Evolutionary conservation across 2,888 invertebrate species (phyloP), one percentile per base, ranked within the genome.

Genomic region (Oscheius sp.): DNA sequence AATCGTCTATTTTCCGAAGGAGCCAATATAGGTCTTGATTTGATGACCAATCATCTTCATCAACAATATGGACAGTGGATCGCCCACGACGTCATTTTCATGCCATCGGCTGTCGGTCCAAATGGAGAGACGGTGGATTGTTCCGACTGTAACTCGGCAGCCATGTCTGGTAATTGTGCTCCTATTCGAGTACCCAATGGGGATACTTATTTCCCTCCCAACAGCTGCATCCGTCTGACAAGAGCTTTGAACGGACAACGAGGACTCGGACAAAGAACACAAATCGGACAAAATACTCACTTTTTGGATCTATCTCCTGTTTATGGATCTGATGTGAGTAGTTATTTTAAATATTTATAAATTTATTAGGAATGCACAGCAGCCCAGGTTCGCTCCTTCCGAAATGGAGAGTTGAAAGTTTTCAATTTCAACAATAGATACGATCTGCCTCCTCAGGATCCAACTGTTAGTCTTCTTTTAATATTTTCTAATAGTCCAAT

Each of bases 61-160:
- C 95, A 95, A 94, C 94, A 94, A 88, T 94, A 91, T 83, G 94
- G 94, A 0, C 94, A 95, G 87, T 91, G 95, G 83, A 87, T 95
- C 17, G 95, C 95, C 87, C 95, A 95, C 88, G 95, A 95, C 87
- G 89, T 95, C 41, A 94, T 94, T 0, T 91, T 94, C 90, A 94
- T 94, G 44, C 62, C 49, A 1, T 45, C 32, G 5, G 38, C 38
- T 20, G 41, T 57, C 20, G 67, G 73, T 32, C 70, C 76, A 2
- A 71, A 77, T 62, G 78, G 75, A 8, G 70, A 71, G n/a, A 59
- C 70, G 6, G 69, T 82, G 22, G 73, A 80, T 68, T 82, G 82
- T 51, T 68, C 71, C 5, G 90, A 92, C 0, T 95, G 95, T 86
- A 93, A 94, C 83, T 93, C 94, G 0, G 89, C 92, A 62, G 92